phyloP scores from a whole-genome alignment of 2,888 invertebrate species.

The Spodoptera picta region DNA sequence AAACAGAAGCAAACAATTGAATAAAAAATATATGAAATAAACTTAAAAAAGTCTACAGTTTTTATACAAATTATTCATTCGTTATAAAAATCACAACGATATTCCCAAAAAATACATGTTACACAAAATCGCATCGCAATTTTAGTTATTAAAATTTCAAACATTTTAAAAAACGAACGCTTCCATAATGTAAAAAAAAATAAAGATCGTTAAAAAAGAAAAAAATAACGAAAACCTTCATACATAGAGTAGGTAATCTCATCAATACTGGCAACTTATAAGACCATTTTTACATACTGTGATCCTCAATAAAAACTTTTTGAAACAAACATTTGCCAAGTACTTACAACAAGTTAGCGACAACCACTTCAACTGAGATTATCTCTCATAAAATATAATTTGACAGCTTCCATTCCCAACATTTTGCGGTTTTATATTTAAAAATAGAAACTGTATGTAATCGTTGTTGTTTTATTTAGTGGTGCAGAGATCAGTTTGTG shows the following conservation, averaged over 20 bases:
- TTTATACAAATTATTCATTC: background rate
- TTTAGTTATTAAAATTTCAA: background rate
- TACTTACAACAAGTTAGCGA: conserved; percentile 25
- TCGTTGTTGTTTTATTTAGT: background rate
- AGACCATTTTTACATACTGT: conserved; percentile 19
- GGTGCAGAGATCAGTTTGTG: too few species aligned
- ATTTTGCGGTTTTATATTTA: conserved; percentile 8
- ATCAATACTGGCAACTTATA: conserved; percentile 5
- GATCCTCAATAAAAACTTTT: conserved; percentile 28
- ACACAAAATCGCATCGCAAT: too few species aligned
- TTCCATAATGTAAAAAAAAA: background rate
- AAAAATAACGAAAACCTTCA: too few species aligned
- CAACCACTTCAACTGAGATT: conserved; percentile 29
- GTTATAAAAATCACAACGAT: too few species aligned
- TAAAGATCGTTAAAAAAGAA: background rate
- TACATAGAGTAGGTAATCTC: too few species aligned
- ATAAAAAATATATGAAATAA: background rate
- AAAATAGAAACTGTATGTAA: conserved; percentile 6
- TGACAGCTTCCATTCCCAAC: conserved; percentile 15
- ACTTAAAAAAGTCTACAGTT: background rate
- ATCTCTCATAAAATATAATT: conserved; percentile 35
- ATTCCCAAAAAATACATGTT: too few species aligned
- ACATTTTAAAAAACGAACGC: background rate
- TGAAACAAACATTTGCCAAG: conserved; percentile 17
- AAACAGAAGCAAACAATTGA: too few species aligned